phyloP scores from a whole-genome alignment of 1,140 invertebrate genomes.

The Helicoverpa zea region DNA sequence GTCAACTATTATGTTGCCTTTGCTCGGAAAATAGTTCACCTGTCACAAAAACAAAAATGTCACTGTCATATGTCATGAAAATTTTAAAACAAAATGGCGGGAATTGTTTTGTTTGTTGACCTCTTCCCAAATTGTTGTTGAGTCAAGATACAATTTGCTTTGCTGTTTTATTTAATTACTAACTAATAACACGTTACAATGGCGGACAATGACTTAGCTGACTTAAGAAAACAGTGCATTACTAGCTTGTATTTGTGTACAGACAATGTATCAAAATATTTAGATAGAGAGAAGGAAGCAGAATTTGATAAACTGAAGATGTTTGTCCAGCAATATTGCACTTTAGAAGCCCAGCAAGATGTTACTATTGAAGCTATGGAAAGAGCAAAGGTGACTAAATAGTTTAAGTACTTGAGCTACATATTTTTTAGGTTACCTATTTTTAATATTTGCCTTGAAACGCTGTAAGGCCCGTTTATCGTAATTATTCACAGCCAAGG shows the following conservation, averaged over 20 bases:
- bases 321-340: slow-evolving; percentile 70
- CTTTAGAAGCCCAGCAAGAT: slow-evolving; percentile 68
- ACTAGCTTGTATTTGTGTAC: slow-evolving; percentile 71
- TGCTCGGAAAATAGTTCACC: too few relatives aligned
- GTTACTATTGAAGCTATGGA: slow-evolving; percentile 69
- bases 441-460: slow-evolving; percentile 8
- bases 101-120: slow-evolving; percentile 23
- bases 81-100: slow-evolving; percentile 31
- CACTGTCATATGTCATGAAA: not conserved
- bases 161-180: not conserved
- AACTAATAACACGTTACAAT: slow-evolving; percentile 51
- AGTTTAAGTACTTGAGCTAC: not conserved
- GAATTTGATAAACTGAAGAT: slow-evolving; percentile 68
- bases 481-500: too few relatives aligned
- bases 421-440: not conserved
- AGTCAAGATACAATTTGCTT: not conserved
- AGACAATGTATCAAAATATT: slow-evolving; percentile 76
- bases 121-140: not conserved
- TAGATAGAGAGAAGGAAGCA: slow-evolving; percentile 65
- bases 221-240: slow-evolving; percentile 73
- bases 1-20: too few relatives aligned
- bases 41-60: not conserved
- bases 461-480: too few relatives aligned
- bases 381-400: slow-evolving; percentile 62
- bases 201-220: slow-evolving; percentile 68